Conservation (phyloP, 2,888 invertebrate species). For the Meghimatium bilineatum region DNA sequence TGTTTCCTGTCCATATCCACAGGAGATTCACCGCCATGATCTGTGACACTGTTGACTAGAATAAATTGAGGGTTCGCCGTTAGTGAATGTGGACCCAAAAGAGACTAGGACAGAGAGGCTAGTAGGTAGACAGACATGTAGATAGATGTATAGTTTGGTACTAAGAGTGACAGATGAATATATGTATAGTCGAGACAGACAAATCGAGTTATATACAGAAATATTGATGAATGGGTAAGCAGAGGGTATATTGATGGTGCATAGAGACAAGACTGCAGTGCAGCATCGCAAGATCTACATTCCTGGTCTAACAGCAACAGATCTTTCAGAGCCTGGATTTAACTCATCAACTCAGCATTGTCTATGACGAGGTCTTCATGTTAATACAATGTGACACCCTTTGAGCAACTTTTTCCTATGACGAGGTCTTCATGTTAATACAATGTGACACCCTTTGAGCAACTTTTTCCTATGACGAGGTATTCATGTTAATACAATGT, state of each 20-base stretch:
- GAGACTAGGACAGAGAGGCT: background rate
- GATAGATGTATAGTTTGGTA: background rate
- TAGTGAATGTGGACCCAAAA: background rate
- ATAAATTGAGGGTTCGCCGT: background rate
- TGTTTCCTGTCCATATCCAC: slow-evolving; percentile 34
- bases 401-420: no score
- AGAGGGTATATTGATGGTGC: background rate
- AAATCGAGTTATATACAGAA: background rate
- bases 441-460: no score
- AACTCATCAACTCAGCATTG: no score
- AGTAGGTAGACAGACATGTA: background rate
- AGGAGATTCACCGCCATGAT: slow-evolving; percentile 15
- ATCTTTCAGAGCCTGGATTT: no score
- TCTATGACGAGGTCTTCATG: no score
- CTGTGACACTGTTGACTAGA: slow-evolving; percentile 35
- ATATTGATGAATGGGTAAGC: slow-evolving; percentile 1
- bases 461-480: no score
- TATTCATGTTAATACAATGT: no score
- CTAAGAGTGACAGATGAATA: background rate
- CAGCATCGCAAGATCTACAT: no score
- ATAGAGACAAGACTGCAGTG: no score
- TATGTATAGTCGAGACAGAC: background rate
- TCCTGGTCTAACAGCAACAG: no score
- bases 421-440: no score
- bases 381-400: no score